Base-by-base conservation (phyloP, 2,888 invertebrate species). In the Agriotes lineatus region DNA sequence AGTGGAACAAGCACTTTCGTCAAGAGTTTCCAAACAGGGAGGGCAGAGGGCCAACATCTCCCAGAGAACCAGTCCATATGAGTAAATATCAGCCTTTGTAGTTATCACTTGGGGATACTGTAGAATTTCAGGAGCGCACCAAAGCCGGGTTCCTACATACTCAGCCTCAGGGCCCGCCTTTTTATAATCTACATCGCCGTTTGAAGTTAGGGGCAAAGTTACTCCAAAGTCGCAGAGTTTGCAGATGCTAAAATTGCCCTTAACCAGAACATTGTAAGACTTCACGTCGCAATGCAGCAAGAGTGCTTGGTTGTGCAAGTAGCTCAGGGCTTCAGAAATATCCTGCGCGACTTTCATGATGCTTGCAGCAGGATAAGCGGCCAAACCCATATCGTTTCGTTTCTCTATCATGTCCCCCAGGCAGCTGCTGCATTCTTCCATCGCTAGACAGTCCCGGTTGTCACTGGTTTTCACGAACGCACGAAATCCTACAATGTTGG, bases 221-320 rank as follows among this genome's bases (percentile, higher is more conserved):
- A 94, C 93, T 1, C 95, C 95, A 81, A 95, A 95, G 83, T 95
- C 95, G 76, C 95, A 94, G 14, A 95, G 83, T 82, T 96, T 95
- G 73, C 94, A 91, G 1, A 88, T 86, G 22, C 87, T 87, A 80
- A 93, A 94, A 79, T 93, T 88, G 9, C 90, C 91, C 72, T 94
- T 93, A 0, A 95, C 86, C 0, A 96, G 86, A 42, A 96, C 85
- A 80, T 96, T 96, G 79, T 89, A 92, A 0, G 95, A 95, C 83
- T 96, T 95, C 37, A 96, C 85, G 81, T 96, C 96, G 22, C 94
- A 93, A 70, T 96, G 96, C 6, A 96, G 82, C 42, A 95, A 84
- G 58, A 88, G 86, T 58, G 89, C 90, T 70, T 87, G 88, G 0
- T 89, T 89, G 80, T 96, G 96, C 1, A 96, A 84, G 83, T 95